phyloP scores from a whole-genome alignment of 2,113 vertebrate species.

The Pachypanchax playfairii region DNA sequence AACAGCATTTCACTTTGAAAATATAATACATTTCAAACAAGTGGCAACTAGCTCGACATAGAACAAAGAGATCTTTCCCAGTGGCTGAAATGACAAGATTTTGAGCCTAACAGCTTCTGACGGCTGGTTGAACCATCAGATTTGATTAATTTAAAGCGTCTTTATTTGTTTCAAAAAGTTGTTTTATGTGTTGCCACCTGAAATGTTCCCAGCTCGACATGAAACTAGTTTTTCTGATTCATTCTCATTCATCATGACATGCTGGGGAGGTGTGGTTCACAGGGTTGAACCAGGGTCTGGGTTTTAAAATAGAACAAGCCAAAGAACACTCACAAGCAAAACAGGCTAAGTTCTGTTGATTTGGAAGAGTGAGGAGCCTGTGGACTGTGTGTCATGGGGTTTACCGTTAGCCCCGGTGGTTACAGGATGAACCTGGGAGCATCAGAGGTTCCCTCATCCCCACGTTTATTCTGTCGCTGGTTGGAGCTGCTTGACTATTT shows the following conservation, averaged over 20 bases:
- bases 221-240: conserved; percentile 74
- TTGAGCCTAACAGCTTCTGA: conserved; percentile 5
- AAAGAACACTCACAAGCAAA: conserved; percentile 77
- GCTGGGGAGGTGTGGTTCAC: conserved; percentile 48
- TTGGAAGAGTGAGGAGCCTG: conserved; percentile 81
- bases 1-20: background rate
- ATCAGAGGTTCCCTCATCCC: conserved; percentile 64
- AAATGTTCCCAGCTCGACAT: conserved; percentile 70
- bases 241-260: conserved; percentile 70
- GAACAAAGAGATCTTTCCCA: conserved; percentile 4
- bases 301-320: conserved; percentile 82
- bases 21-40: conserved; percentile 18
- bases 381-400: conserved; percentile 77
- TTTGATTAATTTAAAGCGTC: conserved; percentile 20
- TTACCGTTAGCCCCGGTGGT: conserved; percentile 69
- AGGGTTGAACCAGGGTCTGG: conserved; percentile 65
- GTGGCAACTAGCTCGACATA: background rate
- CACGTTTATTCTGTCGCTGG: conserved; percentile 60
- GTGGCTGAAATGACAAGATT: conserved; percentile 2
- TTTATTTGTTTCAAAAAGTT: conserved; percentile 16
- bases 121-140: conserved; percentile 6
- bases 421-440: conserved; percentile 63
- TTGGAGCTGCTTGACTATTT: conserved; percentile 56
- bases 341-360: conserved; percentile 83
- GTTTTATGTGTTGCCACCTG: conserved; percentile 53